A percentile compares a stretch with the other conserved stretches of the same genome.
phyloP scores from a whole-genome alignment of 2,113 vertebrate species.

The Sceloporus undulatus region DNA sequence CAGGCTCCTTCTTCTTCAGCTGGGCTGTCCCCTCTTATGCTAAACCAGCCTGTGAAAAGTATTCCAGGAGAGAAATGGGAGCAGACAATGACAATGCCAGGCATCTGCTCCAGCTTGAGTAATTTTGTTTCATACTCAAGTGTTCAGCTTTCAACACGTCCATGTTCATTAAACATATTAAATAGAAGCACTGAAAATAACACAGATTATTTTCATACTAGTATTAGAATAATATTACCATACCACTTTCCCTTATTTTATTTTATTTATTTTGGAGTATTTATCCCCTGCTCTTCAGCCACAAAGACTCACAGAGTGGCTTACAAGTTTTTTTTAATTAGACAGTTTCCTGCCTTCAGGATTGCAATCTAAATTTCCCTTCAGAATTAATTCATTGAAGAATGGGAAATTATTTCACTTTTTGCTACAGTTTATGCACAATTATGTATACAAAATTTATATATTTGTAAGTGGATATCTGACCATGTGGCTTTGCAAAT shows the following conservation, averaged over 20 bases:
- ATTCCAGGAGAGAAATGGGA: neutral
- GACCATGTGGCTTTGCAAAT: neutral
- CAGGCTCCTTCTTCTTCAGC: neutral
- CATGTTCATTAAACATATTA: neutral
- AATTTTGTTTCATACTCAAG: neutral
- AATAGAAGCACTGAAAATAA: no score
- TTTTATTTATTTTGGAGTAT: no score
- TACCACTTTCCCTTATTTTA: no score
- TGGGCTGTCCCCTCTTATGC: neutral
- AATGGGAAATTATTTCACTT: neutral
- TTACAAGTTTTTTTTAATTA: no score
- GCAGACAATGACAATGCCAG: neutral
- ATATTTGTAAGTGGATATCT: neutral
- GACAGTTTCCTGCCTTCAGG: no score
- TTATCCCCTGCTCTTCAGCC: no score
- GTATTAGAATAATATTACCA: no score
- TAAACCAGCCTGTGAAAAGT: neutral
- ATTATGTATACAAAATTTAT: neutral
- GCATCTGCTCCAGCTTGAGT: neutral
- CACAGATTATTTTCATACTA: no score
- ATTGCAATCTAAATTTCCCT: no score
- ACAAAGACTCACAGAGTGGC: no score
- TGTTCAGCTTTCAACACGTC: neutral
- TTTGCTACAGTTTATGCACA: neutral
- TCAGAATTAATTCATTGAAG: no score